Evolutionary conservation across 2,113 vertebrate genomes (phyloP).

Genomic region (Podarcis raffonei): DNA sequence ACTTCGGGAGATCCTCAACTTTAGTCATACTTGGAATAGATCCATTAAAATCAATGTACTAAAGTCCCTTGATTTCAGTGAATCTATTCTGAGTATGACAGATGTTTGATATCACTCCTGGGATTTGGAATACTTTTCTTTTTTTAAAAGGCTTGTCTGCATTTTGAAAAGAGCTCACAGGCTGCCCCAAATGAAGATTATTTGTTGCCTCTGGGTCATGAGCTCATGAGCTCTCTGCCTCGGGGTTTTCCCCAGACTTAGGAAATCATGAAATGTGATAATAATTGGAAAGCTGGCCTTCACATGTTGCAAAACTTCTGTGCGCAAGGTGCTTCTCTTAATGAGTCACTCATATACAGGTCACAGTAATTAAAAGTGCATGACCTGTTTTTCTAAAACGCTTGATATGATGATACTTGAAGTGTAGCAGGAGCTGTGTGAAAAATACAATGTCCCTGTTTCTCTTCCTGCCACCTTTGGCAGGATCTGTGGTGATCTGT

Average conservation of each 20-base stretch:
- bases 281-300: neutral
- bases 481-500: neutral
- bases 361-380: neutral
- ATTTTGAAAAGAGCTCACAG: neutral
- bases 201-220: neutral
- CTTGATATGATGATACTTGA: neutral
- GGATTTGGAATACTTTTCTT: neutral
- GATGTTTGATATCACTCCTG: too few relatives aligned
- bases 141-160: neutral
- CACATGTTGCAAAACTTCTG: neutral
- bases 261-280: neutral
- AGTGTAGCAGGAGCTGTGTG: neutral
- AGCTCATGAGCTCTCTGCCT: neutral
- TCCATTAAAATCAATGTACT: too few relatives aligned
- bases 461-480: neutral
- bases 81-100: too few relatives aligned
- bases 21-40: too few relatives aligned
- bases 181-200: neutral
- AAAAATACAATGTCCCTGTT: neutral
- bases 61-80: too few relatives aligned
- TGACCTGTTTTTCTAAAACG: neutral
- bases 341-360: neutral
- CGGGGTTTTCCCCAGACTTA: neutral
- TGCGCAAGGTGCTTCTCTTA: neutral
- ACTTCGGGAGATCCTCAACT: too few relatives aligned